A percentile compares a stretch with the other conserved stretches of the same genome.
phyloP scores from a whole-genome alignment of 2,888 invertebrate genomes.

The Limnephilus auricula region DNA sequence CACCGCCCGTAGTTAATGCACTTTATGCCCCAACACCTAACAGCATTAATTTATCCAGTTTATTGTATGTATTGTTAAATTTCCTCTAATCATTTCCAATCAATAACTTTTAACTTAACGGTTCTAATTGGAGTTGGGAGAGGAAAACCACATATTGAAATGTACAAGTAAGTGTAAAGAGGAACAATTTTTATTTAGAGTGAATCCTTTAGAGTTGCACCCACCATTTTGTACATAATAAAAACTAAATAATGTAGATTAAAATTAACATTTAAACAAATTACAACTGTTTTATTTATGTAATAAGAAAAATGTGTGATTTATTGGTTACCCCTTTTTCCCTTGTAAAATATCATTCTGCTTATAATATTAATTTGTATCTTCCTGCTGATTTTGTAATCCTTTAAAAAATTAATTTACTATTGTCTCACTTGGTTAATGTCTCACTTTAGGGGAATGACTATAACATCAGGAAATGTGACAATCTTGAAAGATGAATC shows the following conservation, averaged over 20 bases:
- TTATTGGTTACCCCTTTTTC: constrained; percentile 9
- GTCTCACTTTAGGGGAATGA: constrained; percentile 92
- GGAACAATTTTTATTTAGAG: neutral
- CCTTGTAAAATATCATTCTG: constrained; percentile 34
- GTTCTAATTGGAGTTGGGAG: neutral
- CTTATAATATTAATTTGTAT: constrained; percentile 64
- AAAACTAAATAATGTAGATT: constrained; percentile 4
- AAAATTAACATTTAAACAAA: constrained; percentile 18
- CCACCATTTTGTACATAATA: constrained; percentile 39
- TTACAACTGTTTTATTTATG: constrained; percentile 25
- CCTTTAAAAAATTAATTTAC: too few relatives aligned
- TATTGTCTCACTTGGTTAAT: constrained; percentile 49
- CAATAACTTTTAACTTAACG: neutral
- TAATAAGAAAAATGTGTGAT: neutral
- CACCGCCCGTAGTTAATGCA: too few relatives aligned
- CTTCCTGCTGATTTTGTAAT: constrained; percentile 19
- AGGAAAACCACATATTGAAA: neutral
- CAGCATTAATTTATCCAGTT: neutral
- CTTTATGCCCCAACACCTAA: too few relatives aligned
- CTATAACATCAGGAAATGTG: constrained; percentile 95
- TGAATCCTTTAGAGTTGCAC: constrained; percentile 38
- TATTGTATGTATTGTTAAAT: neutral
- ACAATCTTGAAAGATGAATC: constrained; percentile 94
- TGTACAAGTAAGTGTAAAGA: constrained; percentile 3
- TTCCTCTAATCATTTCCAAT: neutral